These are phyloP conservation scores for Microcebus griseorufus DNA, from an alignment of 2,113 vertebrate species.

Conservation along the genomic window DNA sequence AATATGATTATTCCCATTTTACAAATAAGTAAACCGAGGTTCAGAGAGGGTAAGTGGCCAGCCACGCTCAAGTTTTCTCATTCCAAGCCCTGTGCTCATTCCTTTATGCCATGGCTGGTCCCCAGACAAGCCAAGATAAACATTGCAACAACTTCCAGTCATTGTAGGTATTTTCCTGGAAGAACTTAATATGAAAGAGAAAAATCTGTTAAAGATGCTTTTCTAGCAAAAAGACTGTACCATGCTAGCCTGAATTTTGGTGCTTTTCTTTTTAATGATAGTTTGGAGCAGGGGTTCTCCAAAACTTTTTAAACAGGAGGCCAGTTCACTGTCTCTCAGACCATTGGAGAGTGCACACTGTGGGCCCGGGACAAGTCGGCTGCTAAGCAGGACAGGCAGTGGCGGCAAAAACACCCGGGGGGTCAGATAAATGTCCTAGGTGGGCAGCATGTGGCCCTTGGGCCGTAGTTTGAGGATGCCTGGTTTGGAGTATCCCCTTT, in stretches of 20 bases:
- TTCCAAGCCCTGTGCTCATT: neutral
- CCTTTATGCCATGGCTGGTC: neutral
- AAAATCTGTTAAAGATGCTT: conserved; percentile 67
- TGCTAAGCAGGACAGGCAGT: too few relatives aligned
- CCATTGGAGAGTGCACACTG: too few relatives aligned
- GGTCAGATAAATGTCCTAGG: too few relatives aligned
- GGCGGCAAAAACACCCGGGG: too few relatives aligned
- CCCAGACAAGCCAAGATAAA: neutral
- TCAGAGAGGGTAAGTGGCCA: neutral
- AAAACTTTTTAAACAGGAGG: too few relatives aligned
- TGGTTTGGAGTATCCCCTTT: conserved; percentile 64
- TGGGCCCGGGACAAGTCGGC: too few relatives aligned
- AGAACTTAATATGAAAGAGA: conserved; percentile 57
- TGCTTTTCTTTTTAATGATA: neutral
- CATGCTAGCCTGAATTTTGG: conserved; percentile 52
- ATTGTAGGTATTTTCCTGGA: conserved; percentile 33
- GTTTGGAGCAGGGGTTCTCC: neutral
- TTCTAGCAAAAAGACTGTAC: conserved; percentile 58
- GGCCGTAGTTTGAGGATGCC: too few relatives aligned
- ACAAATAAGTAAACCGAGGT: neutral
- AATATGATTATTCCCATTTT: neutral
- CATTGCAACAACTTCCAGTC: neutral
- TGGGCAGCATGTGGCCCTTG: too few relatives aligned
- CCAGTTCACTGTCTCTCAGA: too few relatives aligned
- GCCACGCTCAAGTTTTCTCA: neutral